phyloP scores from a whole-genome alignment of 2,113 vertebrate genomes.

The Mus spicilegus region DNA sequence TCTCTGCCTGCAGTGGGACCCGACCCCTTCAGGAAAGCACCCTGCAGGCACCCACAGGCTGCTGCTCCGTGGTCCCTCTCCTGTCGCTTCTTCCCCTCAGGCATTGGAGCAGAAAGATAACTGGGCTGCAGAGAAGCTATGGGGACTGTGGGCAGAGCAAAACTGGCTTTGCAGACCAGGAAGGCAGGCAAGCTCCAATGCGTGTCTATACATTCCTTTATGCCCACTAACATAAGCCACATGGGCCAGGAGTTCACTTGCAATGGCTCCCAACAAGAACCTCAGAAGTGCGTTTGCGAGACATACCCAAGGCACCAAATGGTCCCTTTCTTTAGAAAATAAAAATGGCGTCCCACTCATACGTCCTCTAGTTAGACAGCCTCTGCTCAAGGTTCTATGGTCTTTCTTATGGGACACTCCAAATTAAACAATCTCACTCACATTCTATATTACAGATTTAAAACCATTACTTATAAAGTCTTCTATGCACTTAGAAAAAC shows the following conservation, averaged over 20 bases:
- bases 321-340: slow-evolving; percentile 52
- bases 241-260: too few species aligned
- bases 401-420: neutral
- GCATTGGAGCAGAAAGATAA: neutral
- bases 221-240: too few species aligned
- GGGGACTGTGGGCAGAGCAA: neutral
- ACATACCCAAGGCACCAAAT: slow-evolving; percentile 46
- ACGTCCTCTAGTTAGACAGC: slow-evolving; percentile 35
- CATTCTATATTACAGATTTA: slow-evolving; percentile 40
- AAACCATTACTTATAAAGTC: neutral
- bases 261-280: too few species aligned
- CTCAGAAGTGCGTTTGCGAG: neutral
- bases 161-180: neutral
- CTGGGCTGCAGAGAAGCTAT: neutral
- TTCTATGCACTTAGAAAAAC: slow-evolving; percentile 1
- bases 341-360: neutral
- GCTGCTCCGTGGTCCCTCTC: neutral
- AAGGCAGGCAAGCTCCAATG: neutral
- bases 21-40: neutral
- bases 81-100: neutral
- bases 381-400: slow-evolving; percentile 5
- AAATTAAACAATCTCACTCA: neutral
- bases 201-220: neutral
- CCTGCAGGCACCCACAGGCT: neutral
- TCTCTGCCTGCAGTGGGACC: neutral